phyloP scores from a whole-genome alignment of 2,113 vertebrate genomes.

The Phaethornis superciliosus region DNA sequence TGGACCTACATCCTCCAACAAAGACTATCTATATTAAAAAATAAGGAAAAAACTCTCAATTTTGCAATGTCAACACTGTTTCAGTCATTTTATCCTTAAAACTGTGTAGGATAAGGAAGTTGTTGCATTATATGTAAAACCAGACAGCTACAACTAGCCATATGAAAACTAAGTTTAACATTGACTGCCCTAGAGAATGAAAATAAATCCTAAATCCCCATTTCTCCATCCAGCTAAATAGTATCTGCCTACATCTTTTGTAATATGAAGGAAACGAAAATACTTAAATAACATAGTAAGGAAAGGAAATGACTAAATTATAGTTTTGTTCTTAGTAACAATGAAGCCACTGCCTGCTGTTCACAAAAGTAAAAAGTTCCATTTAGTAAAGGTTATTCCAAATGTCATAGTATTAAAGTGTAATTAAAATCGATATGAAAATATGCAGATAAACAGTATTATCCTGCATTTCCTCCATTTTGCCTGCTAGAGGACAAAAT shows the following conservation, averaged over 20 bases:
- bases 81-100: not conserved
- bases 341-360: not conserved
- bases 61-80: not conserved
- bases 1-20: not conserved
- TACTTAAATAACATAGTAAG: not conserved
- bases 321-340: constrained; percentile 11
- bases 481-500: not conserved
- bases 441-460: not conserved
- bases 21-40: not conserved
- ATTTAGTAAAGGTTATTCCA: constrained; percentile 40
- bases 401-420: not conserved
- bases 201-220: not conserved
- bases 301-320: constrained; percentile 16
- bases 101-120: not conserved
- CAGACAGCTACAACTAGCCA: not conserved
- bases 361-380: constrained; percentile 28
- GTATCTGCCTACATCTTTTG: not conserved
- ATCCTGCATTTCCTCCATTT: not conserved
- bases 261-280: not conserved
- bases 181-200: not conserved
- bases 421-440: constrained; percentile 13
- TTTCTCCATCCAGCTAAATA: not conserved
- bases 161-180: not conserved
- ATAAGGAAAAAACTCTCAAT: not conserved
- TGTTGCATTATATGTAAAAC: not conserved